Conservation (phyloP, 2,888 invertebrate genomes). For the Lampropteryx suffumata region DNA sequence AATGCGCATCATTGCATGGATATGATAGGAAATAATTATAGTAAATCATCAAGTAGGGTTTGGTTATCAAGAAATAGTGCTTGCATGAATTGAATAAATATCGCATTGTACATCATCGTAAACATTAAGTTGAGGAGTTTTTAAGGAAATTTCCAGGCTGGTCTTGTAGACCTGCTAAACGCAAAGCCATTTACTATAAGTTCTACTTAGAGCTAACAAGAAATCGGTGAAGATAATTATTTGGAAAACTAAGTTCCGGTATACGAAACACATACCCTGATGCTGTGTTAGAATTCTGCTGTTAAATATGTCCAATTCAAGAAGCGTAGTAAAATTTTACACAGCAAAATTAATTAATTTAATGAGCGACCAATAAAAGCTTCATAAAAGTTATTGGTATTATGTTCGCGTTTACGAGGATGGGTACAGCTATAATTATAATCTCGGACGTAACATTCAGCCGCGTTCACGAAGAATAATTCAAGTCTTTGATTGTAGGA, state of each 20-base stretch:
- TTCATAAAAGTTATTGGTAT: neutral
- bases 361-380: conserved; percentile 5
- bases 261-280: too few relatives aligned
- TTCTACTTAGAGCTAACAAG: too few relatives aligned
- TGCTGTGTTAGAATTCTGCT: neutral
- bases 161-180: too few relatives aligned
- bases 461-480: conserved; percentile 6
- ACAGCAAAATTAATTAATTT: conserved; percentile 1
- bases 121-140: too few relatives aligned
- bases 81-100: too few relatives aligned
- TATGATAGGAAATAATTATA: neutral
- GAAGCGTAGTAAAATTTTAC: neutral
- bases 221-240: too few relatives aligned
- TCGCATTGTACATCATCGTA: too few relatives aligned
- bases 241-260: too few relatives aligned
- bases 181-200: neutral
- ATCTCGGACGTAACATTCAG: conserved; percentile 3
- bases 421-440: conserved; percentile 8
- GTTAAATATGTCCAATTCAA: neutral
- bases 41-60: too few relatives aligned
- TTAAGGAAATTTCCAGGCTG: too few relatives aligned
- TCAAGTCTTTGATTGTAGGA: conserved; percentile 11
- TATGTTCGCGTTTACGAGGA: conserved; percentile 6
- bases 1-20: conserved; percentile 36
- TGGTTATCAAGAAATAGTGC: too few relatives aligned